Conservation (phyloP, 2,113 vertebrate genomes). For the Tiliqua scincoides region DNA sequence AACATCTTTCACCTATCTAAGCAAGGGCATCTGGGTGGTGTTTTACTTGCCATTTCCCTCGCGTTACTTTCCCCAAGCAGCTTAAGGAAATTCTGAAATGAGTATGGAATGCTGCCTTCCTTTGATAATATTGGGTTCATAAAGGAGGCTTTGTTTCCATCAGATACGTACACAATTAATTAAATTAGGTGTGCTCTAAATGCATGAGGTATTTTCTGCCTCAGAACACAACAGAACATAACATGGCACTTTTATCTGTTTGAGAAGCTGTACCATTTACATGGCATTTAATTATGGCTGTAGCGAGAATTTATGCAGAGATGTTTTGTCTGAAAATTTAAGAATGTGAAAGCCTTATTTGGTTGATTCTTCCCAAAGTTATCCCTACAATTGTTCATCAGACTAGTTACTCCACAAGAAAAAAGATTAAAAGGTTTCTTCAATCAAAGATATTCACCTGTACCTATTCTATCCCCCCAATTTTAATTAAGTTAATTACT, state of each 20-base stretch:
- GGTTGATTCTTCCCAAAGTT: not conserved
- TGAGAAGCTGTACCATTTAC: not conserved
- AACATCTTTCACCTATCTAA: not conserved
- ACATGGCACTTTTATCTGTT: not conserved
- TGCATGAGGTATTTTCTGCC: not conserved
- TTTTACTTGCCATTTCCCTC: not conserved
- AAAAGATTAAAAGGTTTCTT: not conserved
- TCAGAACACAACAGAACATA: not conserved
- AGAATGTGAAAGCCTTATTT: not conserved
- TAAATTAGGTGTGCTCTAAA: constrained; percentile 2
- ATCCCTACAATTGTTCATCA: not conserved
- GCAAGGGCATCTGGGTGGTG: not conserved
- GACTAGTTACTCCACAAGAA: not conserved
- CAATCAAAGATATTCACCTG: not conserved
- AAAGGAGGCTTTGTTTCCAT: constrained; percentile 8
- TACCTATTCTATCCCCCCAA: not conserved
- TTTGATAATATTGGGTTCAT: constrained; percentile 26
- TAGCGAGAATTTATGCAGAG: not conserved
- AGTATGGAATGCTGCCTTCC: not conserved
- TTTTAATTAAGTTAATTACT: not conserved
- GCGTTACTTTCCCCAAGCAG: not conserved
- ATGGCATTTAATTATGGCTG: not conserved
- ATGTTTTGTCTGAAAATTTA: not conserved
- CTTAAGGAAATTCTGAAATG: not conserved
- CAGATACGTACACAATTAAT: not conserved